Evolutionary conservation across 2,888 invertebrate species (phyloP).

Genomic region (Torymus aiolomorphi): DNA sequence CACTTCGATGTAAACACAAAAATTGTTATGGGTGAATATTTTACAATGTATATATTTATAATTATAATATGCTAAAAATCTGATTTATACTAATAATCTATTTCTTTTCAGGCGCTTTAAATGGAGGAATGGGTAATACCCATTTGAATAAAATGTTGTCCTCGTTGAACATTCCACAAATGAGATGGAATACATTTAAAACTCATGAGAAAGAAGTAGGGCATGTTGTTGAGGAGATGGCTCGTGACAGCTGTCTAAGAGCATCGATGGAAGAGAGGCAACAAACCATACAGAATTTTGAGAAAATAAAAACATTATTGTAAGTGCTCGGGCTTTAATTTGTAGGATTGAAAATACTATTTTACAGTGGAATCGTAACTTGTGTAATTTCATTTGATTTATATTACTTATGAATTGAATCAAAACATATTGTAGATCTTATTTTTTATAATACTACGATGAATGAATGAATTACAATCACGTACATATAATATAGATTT

Average conservation of each 20-base stretch:
- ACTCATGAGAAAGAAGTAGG: slow-evolving; percentile 1
- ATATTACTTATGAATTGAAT: too few relatives aligned
- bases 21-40: neutral
- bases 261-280: neutral
- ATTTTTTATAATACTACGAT: too few relatives aligned
- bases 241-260: neutral
- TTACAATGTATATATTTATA: neutral
- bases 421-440: too few relatives aligned
- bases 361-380: too few relatives aligned
- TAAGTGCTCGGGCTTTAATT: too few relatives aligned
- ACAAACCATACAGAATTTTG: neutral
- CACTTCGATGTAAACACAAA: slow-evolving; percentile 4
- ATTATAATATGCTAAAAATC: neutral
- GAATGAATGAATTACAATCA: too few relatives aligned
- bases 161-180: neutral
- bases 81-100: neutral
- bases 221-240: too few relatives aligned
- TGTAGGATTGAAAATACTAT: too few relatives aligned
- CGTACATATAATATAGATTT: too few relatives aligned
- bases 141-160: neutral
- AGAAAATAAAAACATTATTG: too few relatives aligned
- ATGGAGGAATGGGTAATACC: too few relatives aligned
- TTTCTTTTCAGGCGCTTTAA: neutral
- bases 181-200: neutral
- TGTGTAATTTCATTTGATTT: too few relatives aligned